These are phyloP conservation scores for Archips crataeganus DNA, from an alignment of 2,888 invertebrate genomes.

Conservation along the genomic window DNA sequence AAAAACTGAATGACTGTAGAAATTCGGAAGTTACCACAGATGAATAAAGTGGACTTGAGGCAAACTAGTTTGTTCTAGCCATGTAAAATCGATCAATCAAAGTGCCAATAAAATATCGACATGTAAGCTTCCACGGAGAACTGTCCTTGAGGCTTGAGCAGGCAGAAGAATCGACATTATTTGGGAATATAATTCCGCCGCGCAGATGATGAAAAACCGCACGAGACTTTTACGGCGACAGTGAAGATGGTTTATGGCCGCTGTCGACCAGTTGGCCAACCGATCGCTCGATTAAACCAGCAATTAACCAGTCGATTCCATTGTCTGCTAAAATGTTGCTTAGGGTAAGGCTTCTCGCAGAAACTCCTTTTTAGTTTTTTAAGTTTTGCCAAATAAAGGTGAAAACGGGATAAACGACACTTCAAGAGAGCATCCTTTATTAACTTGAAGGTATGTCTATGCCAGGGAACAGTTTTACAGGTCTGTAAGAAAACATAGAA, in stretches of 20 bases:
- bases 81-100: background rate
- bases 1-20: background rate
- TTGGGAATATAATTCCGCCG: conserved; percentile 69
- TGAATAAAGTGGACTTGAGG: background rate
- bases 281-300: conserved; percentile 69
- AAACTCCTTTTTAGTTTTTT: background rate
- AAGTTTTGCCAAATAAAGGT: background rate
- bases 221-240: conserved; percentile 79
- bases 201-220: conserved; percentile 75
- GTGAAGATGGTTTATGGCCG: conserved; percentile 71
- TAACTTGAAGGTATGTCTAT: background rate
- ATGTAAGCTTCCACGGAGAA: conserved; percentile 46
- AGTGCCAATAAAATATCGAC: conserved; percentile 13
- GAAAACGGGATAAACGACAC: background rate
- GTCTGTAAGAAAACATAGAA: too few relatives aligned
- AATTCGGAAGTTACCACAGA: background rate
- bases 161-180: conserved; percentile 65
- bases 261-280: conserved; percentile 57
- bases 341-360: conserved; percentile 5
- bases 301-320: conserved; percentile 64
- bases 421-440: background rate
- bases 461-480: too few relatives aligned
- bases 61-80: background rate
- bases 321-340: conserved; percentile 49
- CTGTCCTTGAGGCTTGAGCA: conserved; percentile 50